These are phyloP conservation scores for Neuroscelio doddi DNA, from an alignment of 2,888 invertebrate genomes.

Conservation along the genomic window DNA sequence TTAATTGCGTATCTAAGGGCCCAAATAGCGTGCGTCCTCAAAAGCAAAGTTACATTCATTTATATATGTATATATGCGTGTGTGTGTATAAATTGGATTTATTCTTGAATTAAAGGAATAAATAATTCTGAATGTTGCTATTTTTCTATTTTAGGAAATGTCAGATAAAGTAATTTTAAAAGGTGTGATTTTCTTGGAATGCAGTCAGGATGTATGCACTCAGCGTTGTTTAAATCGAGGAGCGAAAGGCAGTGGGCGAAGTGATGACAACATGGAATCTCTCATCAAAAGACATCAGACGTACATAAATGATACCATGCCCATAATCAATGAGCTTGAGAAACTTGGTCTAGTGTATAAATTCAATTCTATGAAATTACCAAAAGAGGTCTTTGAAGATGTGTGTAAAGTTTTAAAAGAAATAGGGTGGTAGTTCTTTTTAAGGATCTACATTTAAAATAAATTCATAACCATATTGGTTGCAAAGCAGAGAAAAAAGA, in stretches of 20 bases:
- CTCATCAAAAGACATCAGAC: constrained; percentile 90
- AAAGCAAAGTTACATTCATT: too few relatives aligned
- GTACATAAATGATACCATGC: constrained; percentile 88
- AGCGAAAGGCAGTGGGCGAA: constrained; percentile 90
- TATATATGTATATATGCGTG: neutral
- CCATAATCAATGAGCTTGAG: constrained; percentile 90
- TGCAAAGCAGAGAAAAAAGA: neutral
- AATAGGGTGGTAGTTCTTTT: constrained; percentile 65
- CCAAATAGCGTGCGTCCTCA: too few relatives aligned
- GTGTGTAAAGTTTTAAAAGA: constrained; percentile 75
- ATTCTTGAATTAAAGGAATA: too few relatives aligned
- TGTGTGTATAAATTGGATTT: neutral
- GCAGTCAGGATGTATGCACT: constrained; percentile 87
- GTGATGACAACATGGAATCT: constrained; percentile 94
- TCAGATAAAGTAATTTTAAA: constrained; percentile 85
- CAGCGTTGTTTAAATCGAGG: constrained; percentile 90
- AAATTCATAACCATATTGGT: too few relatives aligned
- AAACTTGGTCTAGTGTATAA: constrained; percentile 80
- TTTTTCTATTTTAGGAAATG: constrained; percentile 76
- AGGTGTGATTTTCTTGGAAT: constrained; percentile 95
- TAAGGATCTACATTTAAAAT: too few relatives aligned
- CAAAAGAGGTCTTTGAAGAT: constrained; percentile 79
- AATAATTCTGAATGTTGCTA: neutral
- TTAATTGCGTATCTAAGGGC: too few relatives aligned
- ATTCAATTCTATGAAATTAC: constrained; percentile 81